Evolutionary conservation across 2,113 vertebrate species (phyloP), one percentile per base, ranked within the genome.

Genomic region (Tyrannus savana): DNA sequence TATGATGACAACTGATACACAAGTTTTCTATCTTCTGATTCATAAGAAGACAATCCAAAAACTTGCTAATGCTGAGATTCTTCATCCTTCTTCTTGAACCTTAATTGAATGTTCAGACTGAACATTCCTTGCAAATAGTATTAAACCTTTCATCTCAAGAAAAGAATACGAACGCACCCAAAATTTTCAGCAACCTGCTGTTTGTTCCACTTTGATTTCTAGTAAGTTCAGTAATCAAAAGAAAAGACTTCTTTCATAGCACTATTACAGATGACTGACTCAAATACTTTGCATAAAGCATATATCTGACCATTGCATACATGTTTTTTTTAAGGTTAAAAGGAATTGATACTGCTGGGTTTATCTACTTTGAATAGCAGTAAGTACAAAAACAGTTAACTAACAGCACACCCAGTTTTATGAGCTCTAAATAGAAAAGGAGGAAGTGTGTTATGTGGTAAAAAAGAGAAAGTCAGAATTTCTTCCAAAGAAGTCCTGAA

Each of bases 361-460:
- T 95, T 91, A 84, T 28, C 35, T 69, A 56, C 71, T 93, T 82
- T 60, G 22, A 92, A 47, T 73, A 68, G 47, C n/a, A 82, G 6
- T 79, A 71, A 87, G 25, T 50, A 77, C 25, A 86, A 76, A 91
- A 82, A 89, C 41, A 90, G 56, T 56, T 77, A 79, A 67, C 42
- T 67, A 75, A 53, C 12, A 95, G 60, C 25, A 91, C 69, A 72
- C 53, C 19, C 77, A 81, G 66, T 74, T 94, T 87, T 68, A 82
- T 37, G 42, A 87, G 18, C 52, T 64, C 18, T 84, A 91, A 87
- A 89, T 14, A 93, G 49, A 90, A 93, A 94, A 94, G 24, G 69
- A 92, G 87, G 93, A 96, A 97, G 73, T 68, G 44, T 60, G 44
- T 18, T 84, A 35, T 42, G 69, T 33, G 50, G 63, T 81, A 89